Percentiles rank a stretch among this genome's conserved stretches.
Conservation (phyloP, 2,888 invertebrate genomes). For the Orchesellides sinensis region DNA sequence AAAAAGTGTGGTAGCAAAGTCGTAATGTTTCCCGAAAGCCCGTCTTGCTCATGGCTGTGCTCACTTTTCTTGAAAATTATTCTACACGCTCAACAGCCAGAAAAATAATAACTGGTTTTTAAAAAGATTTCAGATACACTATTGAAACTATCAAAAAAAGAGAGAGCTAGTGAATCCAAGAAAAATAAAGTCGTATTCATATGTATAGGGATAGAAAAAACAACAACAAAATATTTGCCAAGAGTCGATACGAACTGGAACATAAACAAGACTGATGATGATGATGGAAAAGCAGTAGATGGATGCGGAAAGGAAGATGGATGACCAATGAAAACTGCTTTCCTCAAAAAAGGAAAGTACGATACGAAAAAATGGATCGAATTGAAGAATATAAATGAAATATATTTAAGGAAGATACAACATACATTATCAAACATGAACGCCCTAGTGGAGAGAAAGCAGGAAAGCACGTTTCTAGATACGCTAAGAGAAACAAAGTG, state of each 20-base stretch:
- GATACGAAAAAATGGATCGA: constrained; percentile 23
- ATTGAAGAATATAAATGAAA: constrained; percentile 38
- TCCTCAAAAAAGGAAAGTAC: constrained; percentile 5
- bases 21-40: no score
- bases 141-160: not conserved
- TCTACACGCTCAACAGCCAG: not conserved
- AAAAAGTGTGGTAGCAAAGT: no score
- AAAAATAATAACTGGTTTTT: no score
- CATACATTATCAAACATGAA: constrained; percentile 3
- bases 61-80: constrained; percentile 6
- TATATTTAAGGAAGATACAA: not conserved
- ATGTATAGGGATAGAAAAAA: constrained; percentile 5
- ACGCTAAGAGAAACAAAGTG: not conserved
- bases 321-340: constrained; percentile 51
- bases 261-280: constrained; percentile 39
- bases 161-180: not conserved
- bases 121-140: not conserved
- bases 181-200: constrained; percentile 1
- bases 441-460: not conserved
- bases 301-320: constrained; percentile 61
- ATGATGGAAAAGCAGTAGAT: constrained; percentile 53
- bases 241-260: not conserved
- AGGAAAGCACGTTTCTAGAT: not conserved
- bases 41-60: no score
- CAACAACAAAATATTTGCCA: not conserved